phyloP scores from a whole-genome alignment of 2,797 vertebrate genomes.

The Syndactyla subalaris region DNA sequence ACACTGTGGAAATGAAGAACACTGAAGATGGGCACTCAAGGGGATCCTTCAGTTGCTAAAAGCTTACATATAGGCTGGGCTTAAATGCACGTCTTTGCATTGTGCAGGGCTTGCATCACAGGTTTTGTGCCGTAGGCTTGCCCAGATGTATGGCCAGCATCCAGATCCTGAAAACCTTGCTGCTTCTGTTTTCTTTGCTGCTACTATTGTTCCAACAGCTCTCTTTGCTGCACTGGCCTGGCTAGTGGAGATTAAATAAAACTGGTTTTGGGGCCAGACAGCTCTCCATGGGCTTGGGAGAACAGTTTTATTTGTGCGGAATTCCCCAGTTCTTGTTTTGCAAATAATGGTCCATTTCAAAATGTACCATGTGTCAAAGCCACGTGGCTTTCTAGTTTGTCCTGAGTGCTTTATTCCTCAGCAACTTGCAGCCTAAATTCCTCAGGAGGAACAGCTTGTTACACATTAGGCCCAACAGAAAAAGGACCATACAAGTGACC shows the following conservation, averaged over 20 bases:
- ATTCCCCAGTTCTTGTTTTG: background rate
- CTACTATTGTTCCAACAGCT: background rate
- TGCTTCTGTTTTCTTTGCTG: conserved; percentile 44
- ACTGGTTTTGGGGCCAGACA: background rate
- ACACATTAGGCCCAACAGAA: background rate
- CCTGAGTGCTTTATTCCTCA: background rate
- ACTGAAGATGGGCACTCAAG: background rate
- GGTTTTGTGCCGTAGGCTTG: background rate
- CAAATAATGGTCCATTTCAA: background rate
- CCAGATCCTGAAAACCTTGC: conserved; percentile 9
- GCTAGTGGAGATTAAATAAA: background rate
- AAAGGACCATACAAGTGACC: background rate
- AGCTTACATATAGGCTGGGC: background rate
- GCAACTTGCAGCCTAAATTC: background rate
- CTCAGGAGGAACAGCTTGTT: background rate
- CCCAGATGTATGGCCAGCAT: conserved; percentile 29
- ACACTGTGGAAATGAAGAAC: background rate
- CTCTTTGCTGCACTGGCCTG: background rate
- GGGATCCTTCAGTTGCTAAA: background rate
- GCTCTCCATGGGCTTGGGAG: background rate
- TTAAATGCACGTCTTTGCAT: background rate
- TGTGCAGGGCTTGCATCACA: background rate
- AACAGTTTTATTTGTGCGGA: conserved; percentile 4
- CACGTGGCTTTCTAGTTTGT: background rate
- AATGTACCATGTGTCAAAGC: background rate